Conservation (phyloP, 2,797 vertebrate species). For the Margarornis squamiger region DNA sequence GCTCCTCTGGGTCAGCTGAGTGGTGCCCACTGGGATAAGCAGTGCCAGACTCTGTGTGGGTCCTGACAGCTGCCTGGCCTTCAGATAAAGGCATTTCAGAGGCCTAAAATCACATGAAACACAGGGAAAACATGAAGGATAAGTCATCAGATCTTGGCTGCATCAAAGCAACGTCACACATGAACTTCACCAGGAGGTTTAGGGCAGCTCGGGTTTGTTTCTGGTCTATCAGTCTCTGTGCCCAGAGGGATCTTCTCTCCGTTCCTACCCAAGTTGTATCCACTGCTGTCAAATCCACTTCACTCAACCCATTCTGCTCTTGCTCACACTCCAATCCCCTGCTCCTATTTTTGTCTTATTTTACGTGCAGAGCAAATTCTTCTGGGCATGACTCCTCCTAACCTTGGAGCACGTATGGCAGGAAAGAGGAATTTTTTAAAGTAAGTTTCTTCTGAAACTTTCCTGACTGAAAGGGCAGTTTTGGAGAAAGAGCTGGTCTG, state of each 20-base stretch:
- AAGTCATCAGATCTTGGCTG: background rate
- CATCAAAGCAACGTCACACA: background rate
- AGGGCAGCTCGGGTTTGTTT: background rate
- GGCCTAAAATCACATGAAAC: background rate
- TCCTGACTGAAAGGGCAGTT: background rate
- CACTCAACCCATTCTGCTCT: background rate
- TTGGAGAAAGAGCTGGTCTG: background rate
- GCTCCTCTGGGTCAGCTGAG: background rate
- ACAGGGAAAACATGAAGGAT: background rate
- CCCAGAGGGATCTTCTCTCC: background rate
- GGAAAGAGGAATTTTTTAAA: background rate
- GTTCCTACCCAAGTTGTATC: background rate
- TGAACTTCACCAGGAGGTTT: background rate
- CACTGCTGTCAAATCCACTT: background rate
- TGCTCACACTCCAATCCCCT: background rate
- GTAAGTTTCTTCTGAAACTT: background rate
- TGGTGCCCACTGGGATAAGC: background rate
- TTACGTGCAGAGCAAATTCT: fast-evolving
- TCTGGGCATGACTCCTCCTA: background rate
- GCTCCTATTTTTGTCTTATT: background rate
- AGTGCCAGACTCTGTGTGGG: background rate
- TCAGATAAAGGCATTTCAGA: background rate
- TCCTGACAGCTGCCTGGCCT: background rate
- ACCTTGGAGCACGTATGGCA: background rate
- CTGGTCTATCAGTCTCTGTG: background rate